phyloP scores from a whole-genome alignment of 2,113 vertebrate species.

The Silurus asotus region DNA sequence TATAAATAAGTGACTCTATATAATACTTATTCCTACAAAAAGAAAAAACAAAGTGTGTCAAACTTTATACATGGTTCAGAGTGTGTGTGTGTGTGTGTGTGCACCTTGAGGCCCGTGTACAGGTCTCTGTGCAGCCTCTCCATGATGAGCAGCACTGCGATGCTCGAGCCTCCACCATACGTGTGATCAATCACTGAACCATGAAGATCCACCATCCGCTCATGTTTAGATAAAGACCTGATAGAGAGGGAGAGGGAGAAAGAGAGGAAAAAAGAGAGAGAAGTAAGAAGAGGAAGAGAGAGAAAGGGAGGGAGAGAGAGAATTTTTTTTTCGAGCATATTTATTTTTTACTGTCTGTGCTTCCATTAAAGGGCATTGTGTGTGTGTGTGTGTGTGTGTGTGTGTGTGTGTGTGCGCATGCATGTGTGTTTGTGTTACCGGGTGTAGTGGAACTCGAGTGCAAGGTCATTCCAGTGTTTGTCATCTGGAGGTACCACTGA shows the following conservation, averaged over 20 bases:
- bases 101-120: slow-evolving; percentile 92
- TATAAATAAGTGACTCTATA: too few relatives aligned
- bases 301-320: background rate
- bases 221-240: slow-evolving; percentile 91
- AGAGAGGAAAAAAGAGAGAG: background rate
- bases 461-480: slow-evolving; percentile 99
- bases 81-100: background rate
- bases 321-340: background rate
- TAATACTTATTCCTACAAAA: too few relatives aligned
- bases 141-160: slow-evolving; percentile 95
- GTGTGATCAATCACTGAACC: slow-evolving; percentile 95
- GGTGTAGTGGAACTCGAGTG: slow-evolving; percentile 97
- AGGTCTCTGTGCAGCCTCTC: slow-evolving; percentile 93
- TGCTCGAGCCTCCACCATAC: slow-evolving; percentile 89
- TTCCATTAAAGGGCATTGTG: background rate
- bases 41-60: too few relatives aligned
- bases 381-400: background rate
- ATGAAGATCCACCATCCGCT: slow-evolving; percentile 90
- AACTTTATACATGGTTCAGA: too few relatives aligned
- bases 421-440: slow-evolving; percentile 69
- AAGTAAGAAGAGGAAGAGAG: background rate
- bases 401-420: background rate
- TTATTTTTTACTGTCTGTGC: background rate
- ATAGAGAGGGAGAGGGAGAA: background rate
- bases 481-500: slow-evolving; percentile 98